Conservation (phyloP, 2,113 vertebrate genomes). For the Otis tarda region DNA sequence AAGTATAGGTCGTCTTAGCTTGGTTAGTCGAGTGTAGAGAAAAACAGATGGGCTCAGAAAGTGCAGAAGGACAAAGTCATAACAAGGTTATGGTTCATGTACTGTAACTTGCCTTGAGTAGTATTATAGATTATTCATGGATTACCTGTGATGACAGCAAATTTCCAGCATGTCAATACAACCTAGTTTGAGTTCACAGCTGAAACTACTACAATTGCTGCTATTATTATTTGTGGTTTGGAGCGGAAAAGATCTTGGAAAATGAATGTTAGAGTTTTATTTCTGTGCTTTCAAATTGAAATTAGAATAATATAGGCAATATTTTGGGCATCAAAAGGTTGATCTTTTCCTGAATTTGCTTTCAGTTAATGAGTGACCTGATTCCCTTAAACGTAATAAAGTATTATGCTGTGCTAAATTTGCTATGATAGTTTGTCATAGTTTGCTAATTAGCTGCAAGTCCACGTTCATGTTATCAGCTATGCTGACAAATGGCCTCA, state of each 20-base stretch:
- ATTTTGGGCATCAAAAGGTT: background rate
- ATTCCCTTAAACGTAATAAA: background rate
- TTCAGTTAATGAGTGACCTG: background rate
- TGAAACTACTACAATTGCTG: background rate
- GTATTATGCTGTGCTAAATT: background rate
- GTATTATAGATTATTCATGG: background rate
- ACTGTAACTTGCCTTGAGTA: background rate
- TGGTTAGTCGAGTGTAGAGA: slow-evolving; percentile 51
- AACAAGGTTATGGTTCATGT: slow-evolving; percentile 50
- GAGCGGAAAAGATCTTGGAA: background rate
- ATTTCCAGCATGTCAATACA: background rate
- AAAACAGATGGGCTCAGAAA: slow-evolving; percentile 52
- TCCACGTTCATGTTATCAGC: background rate
- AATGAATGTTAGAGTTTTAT: background rate
- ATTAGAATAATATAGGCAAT: background rate
- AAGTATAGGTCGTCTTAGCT: slow-evolving; percentile 17
- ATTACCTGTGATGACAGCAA: slow-evolving; percentile 1
- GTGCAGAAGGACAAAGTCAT: slow-evolving; percentile 62
- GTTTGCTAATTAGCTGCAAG: background rate
- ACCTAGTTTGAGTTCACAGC: background rate
- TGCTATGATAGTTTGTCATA: background rate
- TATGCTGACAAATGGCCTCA: background rate
- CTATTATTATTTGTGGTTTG: background rate
- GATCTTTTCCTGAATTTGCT: background rate
- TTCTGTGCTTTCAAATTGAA: background rate